phyloP scores from a whole-genome alignment of 2,888 invertebrate genomes.

The Exocentrus adspersus region DNA sequence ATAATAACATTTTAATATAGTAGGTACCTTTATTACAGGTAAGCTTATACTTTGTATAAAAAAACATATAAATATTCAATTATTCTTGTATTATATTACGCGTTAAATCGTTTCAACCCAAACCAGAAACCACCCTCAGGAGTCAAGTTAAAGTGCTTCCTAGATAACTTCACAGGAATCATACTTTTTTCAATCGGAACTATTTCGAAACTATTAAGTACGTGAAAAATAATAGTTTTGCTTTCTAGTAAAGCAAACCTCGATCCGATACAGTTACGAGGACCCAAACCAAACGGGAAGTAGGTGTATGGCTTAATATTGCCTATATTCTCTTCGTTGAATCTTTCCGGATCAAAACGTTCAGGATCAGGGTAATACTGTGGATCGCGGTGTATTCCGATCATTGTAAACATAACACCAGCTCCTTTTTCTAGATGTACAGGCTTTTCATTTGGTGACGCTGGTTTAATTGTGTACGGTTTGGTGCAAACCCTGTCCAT shows the following conservation, averaged over 20 bases:
- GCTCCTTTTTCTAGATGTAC: constrained; percentile 50
- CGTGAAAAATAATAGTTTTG: constrained; percentile 48
- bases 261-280: constrained; percentile 70
- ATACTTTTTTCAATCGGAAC: constrained; percentile 47
- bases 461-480: constrained; percentile 57
- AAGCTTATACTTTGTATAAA: no score
- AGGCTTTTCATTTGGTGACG: constrained; percentile 41
- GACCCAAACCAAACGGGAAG: constrained; percentile 65
- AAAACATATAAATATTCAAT: no score
- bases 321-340: constrained; percentile 67
- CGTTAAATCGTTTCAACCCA: constrained; percentile 41
- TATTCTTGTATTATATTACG: not conserved
- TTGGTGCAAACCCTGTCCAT: constrained; percentile 64
- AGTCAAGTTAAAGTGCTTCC: constrained; percentile 36
- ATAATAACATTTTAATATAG: no score
- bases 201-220: constrained; percentile 50
- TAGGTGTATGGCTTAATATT: constrained; percentile 63
- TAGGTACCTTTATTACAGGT: no score
- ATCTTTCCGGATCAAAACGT: constrained; percentile 57
- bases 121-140: constrained; percentile 52
- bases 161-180: constrained; percentile 49
- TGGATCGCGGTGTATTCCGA: constrained; percentile 52
- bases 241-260: constrained; percentile 54
- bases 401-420: constrained; percentile 52
- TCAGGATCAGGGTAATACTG: constrained; percentile 52